Evolutionary conservation across 1,140 invertebrate genomes (phyloP).

Genomic region (Harpegnathos saltator): DNA sequence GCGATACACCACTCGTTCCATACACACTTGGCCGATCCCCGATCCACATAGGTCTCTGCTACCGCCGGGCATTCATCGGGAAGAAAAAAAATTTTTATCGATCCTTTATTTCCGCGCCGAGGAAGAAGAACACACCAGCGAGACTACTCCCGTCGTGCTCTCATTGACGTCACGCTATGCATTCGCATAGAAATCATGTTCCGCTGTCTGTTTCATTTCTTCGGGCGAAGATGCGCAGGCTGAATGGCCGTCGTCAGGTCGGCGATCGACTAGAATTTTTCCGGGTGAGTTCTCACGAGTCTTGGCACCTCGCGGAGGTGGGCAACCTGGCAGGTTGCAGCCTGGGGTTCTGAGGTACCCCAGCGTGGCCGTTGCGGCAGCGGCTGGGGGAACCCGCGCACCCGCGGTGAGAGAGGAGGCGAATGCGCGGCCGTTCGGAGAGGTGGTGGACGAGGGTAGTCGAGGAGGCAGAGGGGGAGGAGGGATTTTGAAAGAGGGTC

Average conservation of each 20-base stretch:
- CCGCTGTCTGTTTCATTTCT: constrained; percentile 17
- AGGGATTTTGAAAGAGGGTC: constrained; percentile 84
- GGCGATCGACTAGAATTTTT: constrained; percentile 74
- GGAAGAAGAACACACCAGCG: neutral
- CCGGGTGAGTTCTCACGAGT: constrained; percentile 74
- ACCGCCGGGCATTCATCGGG: too few species aligned
- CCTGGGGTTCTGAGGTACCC: constrained; percentile 85
- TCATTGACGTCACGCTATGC: constrained; percentile 13
- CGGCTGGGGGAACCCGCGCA: constrained; percentile 84
- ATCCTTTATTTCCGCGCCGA: constrained; percentile 12
- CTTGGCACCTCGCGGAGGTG: constrained; percentile 72
- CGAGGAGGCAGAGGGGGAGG: constrained; percentile 74
- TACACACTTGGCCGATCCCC: too few species aligned
- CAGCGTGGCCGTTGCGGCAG: constrained; percentile 85
- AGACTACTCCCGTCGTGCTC: neutral
- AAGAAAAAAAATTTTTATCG: neutral
- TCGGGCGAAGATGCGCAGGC: constrained; percentile 8
- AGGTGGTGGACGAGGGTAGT: constrained; percentile 41
- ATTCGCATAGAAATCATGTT: constrained; percentile 48
- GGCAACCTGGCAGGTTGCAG: constrained; percentile 67
- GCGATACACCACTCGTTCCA: neutral
- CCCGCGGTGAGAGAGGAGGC: constrained; percentile 81
- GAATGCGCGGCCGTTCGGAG: constrained; percentile 66
- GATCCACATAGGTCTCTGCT: too few species aligned
- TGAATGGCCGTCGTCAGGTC: constrained; percentile 58